A percentile compares a stretch with the other conserved stretches of the same genome.
Conservation (phyloP, 2,888 invertebrate species). For the Gandaritis pyraliata region DNA sequence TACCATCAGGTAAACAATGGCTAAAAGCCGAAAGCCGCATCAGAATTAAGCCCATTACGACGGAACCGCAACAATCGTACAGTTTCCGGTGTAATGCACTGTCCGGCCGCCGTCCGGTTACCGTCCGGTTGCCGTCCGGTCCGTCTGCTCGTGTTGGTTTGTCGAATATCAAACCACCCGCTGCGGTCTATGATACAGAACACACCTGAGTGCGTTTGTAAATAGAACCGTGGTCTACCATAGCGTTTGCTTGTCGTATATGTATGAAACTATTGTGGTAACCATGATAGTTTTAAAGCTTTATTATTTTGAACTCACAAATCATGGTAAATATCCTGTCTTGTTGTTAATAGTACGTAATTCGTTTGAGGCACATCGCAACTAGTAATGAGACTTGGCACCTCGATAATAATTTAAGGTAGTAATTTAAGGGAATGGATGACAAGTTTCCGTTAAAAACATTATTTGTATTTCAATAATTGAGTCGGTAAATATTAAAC, state of each 20-base stretch:
- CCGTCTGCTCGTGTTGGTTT: constrained; percentile 37
- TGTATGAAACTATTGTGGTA: not conserved
- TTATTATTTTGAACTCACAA: too few species aligned
- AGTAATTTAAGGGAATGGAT: too few species aligned
- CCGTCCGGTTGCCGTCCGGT: constrained; percentile 19
- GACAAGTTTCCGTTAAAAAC: too few species aligned
- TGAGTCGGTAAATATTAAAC: too few species aligned
- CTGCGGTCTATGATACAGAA: constrained; percentile 13
- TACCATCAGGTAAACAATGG: constrained; percentile 74
- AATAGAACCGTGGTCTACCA: not conserved
- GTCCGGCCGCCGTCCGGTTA: constrained; percentile 41
- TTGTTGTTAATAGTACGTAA: too few species aligned
- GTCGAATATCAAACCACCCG: constrained; percentile 21
- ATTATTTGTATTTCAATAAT: too few species aligned
- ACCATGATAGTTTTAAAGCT: not conserved
- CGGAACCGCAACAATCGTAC: constrained; percentile 70
- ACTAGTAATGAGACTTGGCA: too few species aligned
- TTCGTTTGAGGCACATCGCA: too few species aligned
- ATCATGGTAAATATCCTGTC: too few species aligned
- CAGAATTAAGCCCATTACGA: constrained; percentile 80
- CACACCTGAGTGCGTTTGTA: not conserved
- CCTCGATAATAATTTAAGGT: too few species aligned
- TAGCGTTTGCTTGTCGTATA: too few species aligned
- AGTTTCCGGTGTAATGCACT: constrained; percentile 71
- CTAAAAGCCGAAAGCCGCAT: constrained; percentile 81